Base-by-base conservation (phyloP, 2,797 vertebrate species). In the Danio tinwini region DNA sequence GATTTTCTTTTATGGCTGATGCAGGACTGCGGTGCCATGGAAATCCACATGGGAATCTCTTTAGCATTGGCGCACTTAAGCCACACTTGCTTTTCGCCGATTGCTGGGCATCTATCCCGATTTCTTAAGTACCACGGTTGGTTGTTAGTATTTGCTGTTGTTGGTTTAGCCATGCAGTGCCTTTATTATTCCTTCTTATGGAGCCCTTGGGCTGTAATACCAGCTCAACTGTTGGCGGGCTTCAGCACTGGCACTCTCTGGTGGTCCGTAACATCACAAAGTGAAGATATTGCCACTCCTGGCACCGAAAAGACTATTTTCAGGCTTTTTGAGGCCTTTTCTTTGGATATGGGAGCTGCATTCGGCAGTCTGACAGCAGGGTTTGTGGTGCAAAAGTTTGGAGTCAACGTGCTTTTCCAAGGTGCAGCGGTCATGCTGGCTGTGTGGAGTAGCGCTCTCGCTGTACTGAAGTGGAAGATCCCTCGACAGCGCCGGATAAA, bases 1-100 rank as follows among this genome's bases (percentile, higher is more conserved):
- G 93, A 95, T 90, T 98, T 97, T 74, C 92, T 98, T 0, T 92
- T 96, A 76, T 98, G 96, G 97, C 92, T 95, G 89, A 96, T 97
- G 95, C 86, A 95, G 88, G 96, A 97, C 74, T 88, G 80, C 0
- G 93, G 93, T 52, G 90, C 96, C 82, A 76, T 81, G 0, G 94
- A 97, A 88, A 88, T 96, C 53, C 94, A 93, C 85, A 95, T 97
- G 95, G 97, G 95, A 0, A 58, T 93, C 53, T 87, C 90, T 0
- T 88, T 96, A 0, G 86, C 94, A 0, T 7, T 94, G 1, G 90
- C 89, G n/a, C 87, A 93, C 14, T 81, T 97, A 19, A 93, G 93
- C 0, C 95, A 96, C 78, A 83, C 92, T 2, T 5, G 87, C 29
- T 93, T 96, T 17, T 53, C 83, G 52, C 45, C 90, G 71, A 7